Evolutionary conservation across 1,140 invertebrate genomes (phyloP).

Genomic region (Drosophila trapezifrons): DNA sequence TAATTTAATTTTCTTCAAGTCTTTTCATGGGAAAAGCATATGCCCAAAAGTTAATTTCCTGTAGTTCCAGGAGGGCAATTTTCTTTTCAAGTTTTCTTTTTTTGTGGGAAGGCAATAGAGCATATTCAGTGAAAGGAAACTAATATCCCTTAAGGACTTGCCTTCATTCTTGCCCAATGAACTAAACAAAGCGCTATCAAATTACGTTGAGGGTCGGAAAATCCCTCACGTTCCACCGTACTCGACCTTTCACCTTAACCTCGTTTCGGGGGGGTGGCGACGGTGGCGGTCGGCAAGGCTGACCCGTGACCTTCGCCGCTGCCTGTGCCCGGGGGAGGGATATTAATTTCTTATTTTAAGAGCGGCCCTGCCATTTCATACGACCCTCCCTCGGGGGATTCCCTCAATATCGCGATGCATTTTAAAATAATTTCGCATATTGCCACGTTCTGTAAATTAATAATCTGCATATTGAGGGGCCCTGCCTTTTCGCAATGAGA

Average conservation of each 20-base stretch:
- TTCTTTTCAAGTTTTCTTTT: neutral
- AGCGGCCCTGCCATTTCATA: conserved; percentile 28
- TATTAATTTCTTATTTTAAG: conserved; percentile 70
- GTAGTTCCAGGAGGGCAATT: conserved; percentile 6
- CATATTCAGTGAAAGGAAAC: conserved; percentile 1
- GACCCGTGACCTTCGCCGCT: conserved; percentile 31
- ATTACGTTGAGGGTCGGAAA: conserved; percentile 12
- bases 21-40: neutral
- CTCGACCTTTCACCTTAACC: conserved; percentile 2
- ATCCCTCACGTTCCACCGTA: conserved; percentile 19
- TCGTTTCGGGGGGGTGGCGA: too few relatives aligned
- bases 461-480: conserved; percentile 44
- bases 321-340: conserved; percentile 9
- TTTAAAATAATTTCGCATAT: conserved; percentile 54
- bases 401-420: conserved; percentile 21
- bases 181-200: conserved; percentile 31
- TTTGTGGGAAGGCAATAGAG: neutral
- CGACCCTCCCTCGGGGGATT: neutral
- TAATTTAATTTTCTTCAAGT: neutral
- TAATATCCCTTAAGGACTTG: conserved; percentile 9
- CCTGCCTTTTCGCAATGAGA: conserved; percentile 1
- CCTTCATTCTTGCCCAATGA: conserved; percentile 16
- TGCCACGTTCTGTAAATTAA: conserved; percentile 63
- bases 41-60: neutral
- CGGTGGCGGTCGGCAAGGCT: neutral